Conservation (phyloP, 2,888 invertebrate genomes). For the Mesorhabditis spiculigera region DNA sequence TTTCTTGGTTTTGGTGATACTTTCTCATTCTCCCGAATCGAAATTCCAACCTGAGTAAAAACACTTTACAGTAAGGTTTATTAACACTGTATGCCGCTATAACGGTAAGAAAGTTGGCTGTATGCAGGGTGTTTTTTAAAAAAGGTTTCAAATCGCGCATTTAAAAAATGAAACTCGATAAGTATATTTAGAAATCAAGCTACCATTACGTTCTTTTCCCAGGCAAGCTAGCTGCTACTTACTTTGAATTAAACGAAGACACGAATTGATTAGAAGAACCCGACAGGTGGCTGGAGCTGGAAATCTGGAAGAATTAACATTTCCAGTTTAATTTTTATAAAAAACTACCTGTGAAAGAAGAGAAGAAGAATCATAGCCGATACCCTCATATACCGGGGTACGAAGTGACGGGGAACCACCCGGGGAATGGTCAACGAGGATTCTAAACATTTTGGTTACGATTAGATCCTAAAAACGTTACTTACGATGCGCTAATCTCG, state of each 20-base stretch:
- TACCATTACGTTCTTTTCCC: no score
- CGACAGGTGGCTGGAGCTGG: neutral
- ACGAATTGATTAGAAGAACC: conserved; percentile 3
- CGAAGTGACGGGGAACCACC: neutral
- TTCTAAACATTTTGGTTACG: neutral
- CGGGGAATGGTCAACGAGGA: neutral
- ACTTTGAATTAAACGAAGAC: neutral
- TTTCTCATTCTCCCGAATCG: no score
- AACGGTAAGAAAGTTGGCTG: no score
- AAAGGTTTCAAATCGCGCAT: no score
- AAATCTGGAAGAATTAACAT: neutral
- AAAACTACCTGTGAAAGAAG: neutral
- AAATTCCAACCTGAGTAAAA: no score
- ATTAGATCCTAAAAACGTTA: neutral
- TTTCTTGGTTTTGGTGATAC: no score
- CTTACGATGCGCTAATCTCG: neutral
- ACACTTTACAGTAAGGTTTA: no score
- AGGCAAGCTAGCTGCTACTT: neutral
- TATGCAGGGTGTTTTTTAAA: no score
- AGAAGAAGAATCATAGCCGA: neutral
- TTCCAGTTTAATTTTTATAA: neutral
- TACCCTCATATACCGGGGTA: neutral
- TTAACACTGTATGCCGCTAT: no score
- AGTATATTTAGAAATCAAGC: no score
- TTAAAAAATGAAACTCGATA: no score